Conservation (phyloP, 2,113 vertebrate genomes). For the Gallinago jamesoni region DNA sequence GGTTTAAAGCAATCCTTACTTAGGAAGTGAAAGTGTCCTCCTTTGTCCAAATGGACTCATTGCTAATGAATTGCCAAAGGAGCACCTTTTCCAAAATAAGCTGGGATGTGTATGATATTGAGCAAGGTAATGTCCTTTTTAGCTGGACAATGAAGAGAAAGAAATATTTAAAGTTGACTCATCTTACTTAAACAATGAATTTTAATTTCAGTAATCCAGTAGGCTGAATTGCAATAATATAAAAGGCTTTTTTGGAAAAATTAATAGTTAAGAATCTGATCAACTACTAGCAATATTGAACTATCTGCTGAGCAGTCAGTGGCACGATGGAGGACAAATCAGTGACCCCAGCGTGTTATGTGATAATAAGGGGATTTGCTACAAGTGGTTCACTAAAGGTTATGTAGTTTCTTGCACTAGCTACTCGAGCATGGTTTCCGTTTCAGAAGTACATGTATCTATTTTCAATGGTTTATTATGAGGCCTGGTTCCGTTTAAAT, state of each 20-base stretch:
- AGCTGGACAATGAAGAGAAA: background rate
- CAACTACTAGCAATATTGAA: slow-evolving; percentile 4
- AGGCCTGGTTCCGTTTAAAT: slow-evolving; percentile 27
- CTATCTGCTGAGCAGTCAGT: background rate
- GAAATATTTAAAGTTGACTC: background rate
- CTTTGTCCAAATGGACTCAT: background rate
- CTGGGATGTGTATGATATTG: background rate
- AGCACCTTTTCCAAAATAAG: background rate
- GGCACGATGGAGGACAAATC: background rate
- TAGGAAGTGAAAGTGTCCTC: background rate
- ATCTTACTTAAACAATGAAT: background rate
- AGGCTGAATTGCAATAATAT: slow-evolving; percentile 25
- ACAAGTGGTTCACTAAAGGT: background rate
- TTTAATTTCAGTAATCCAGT: slow-evolving; percentile 3
- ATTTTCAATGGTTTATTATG: slow-evolving; percentile 60
- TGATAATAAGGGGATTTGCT: background rate
- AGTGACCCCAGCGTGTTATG: background rate
- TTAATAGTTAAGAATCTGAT: background rate
- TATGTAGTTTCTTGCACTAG: slow-evolving; percentile 44
- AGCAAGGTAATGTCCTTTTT: background rate
- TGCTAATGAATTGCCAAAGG: slow-evolving; percentile 64
- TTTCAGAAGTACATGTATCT: slow-evolving; percentile 45
- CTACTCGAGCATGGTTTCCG: background rate
- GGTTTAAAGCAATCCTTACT: background rate
- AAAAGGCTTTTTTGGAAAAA: background rate